Evolutionary conservation across 2,888 invertebrate species (phyloP), one percentile per base, ranked within the genome.

Genomic region (Athalia rosae): DNA sequence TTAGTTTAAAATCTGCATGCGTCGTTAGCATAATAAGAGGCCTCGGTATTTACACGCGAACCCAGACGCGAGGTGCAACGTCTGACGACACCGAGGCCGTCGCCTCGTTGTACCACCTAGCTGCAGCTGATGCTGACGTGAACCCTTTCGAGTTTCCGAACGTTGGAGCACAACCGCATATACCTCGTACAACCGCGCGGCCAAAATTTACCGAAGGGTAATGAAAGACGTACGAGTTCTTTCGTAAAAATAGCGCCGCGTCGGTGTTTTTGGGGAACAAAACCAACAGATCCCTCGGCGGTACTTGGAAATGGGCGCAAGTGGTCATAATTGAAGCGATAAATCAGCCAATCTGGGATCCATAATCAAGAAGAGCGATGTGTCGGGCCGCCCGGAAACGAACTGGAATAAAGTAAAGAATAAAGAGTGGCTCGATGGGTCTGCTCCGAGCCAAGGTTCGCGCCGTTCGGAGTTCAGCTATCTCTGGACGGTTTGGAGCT

Each of bases 401-500:
- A 82, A 83, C 79, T 82, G 80, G 84, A 83, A 83, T 82, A 81
- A 58, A 80, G 80, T 76, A 78, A 77, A 67, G 77, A 63, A 63
- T 58, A 64, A 67, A 69, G 62, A 77, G 79, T 79, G 79, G 78
- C 79, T 79, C 82, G 82, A 71, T 78, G 78, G 77, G 77, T 78
- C 53, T 62, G 56, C 48, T 76, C 69, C 59, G 77, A 53, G 62
- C 53, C 63, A 61, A 71, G 50, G 56, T 71, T 74, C 74, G 47
- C 13, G 84, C 81, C 84, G 67, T 67, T 67, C 53, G 58, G 45
- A 56, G 81, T 82, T 83, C 81, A 84, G 82, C 84, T 85, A 85
- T 83, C 84, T 85, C 82, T 81, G 82, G 85, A 84, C 84, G 83
- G 85, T 85, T 85, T 82, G 80, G 82, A 82, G 81, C 77, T 62